These are phyloP conservation scores for Linnaemya vulpina DNA, from an alignment of 2,888 invertebrate species.

Conservation along the genomic window DNA sequence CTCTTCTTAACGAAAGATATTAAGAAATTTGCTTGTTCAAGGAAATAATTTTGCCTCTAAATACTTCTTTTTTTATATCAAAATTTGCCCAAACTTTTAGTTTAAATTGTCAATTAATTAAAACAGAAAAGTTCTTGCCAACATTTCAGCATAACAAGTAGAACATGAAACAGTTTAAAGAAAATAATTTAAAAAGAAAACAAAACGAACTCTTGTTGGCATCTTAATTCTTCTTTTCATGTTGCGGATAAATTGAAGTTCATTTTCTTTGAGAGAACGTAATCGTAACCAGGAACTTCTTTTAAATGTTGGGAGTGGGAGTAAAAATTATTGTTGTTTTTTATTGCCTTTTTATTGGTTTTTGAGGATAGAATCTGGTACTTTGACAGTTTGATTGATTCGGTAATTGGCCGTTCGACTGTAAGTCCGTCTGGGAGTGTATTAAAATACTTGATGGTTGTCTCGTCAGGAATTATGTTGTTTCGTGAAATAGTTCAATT, in stretches of 20 bases:
- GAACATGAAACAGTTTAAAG: not conserved
- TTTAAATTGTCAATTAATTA: constrained; percentile 62
- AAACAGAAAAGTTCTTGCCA: not conserved
- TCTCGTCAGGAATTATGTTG: not conserved
- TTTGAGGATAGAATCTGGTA: constrained; percentile 12
- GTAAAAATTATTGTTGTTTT: not conserved
- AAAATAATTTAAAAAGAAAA: constrained; percentile 46
- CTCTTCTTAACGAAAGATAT: not conserved
- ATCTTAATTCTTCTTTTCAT: not conserved
- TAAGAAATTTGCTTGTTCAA: not conserved
- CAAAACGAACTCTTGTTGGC: constrained; percentile 30
- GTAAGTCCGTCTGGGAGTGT: not conserved
- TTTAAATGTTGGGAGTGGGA: not conserved
- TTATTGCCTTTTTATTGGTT: not conserved
- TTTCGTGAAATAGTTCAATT: too few relatives aligned
- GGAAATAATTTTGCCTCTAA: constrained; percentile 18
- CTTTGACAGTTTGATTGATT: constrained; percentile 45
- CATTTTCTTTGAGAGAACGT: not conserved
- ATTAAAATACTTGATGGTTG: not conserved
- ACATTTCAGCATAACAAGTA: constrained; percentile 4
- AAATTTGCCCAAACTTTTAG: constrained; percentile 1
- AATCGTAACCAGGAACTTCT: not conserved
- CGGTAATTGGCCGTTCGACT: not conserved
- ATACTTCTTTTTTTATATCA: not conserved
- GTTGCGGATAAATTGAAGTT: not conserved